Evolutionary conservation across 2,888 invertebrate genomes (phyloP).

Genomic region (Scotopteryx bipunctaria): DNA sequence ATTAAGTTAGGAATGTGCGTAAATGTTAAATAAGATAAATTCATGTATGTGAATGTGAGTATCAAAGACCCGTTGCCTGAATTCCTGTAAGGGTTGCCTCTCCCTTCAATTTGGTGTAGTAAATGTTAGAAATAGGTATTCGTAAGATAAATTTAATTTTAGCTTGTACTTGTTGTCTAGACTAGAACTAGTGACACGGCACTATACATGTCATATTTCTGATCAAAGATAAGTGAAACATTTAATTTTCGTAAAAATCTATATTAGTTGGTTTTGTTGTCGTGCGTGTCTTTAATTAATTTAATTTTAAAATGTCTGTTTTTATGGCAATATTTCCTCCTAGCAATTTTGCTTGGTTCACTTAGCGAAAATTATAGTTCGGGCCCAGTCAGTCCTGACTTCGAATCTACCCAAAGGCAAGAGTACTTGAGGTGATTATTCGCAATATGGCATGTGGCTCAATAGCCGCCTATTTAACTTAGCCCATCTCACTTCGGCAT

Average conservation of each 20-base stretch:
- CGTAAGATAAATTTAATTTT: background rate
- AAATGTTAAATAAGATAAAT: constrained; percentile 22
- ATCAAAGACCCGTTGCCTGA: constrained; percentile 3
- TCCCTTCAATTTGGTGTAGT: background rate
- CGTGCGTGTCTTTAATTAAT: too few relatives aligned
- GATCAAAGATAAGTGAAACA: too few relatives aligned
- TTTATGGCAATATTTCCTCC: too few relatives aligned
- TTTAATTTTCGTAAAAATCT: too few relatives aligned
- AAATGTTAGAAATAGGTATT: background rate
- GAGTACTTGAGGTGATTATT: constrained; percentile 30
- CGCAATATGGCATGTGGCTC: constrained; percentile 31
- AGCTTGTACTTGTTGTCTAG: too few relatives aligned
- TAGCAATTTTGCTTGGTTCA: too few relatives aligned
- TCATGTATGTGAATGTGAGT: constrained; percentile 6
- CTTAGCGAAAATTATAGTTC: too few relatives aligned
- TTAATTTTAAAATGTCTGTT: too few relatives aligned
- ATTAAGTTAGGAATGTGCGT: constrained; percentile 23
- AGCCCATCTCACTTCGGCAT: constrained; percentile 41
- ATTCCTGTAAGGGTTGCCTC: background rate
- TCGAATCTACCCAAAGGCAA: background rate
- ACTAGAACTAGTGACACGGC: too few relatives aligned
- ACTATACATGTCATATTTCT: too few relatives aligned
- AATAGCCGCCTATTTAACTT: constrained; percentile 59
- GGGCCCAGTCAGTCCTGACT: background rate
- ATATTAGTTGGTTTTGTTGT: too few relatives aligned